Base-by-base conservation (phyloP, 2,888 invertebrate species). In the Orthosia gracilis region DNA sequence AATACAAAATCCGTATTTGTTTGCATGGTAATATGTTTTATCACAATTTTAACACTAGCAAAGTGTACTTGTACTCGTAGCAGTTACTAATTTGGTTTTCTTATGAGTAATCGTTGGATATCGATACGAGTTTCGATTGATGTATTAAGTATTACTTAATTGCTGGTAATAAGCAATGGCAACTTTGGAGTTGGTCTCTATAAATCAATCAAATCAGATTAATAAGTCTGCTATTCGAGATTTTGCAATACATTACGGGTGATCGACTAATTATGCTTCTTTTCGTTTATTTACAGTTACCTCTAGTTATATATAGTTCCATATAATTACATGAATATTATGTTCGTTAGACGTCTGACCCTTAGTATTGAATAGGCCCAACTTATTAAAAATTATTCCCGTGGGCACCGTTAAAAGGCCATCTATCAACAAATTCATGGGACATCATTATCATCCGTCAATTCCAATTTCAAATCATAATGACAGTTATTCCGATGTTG, bases 401-500 rank as follows among this genome's bases (percentile, higher is more conserved):
- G 49, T 21, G 15, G n/a, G 40, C 21, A 45, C 55, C 12, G 75
- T 13, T 74, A 64, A 26, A 69, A 62, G 57, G 26, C 50, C 23
- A 76, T 76, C 15, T 69, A 62, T 62, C 50, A 23, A 79, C 17
- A 74, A 71, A 55, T 55, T 58, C 52, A 65, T 52, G 54, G 64
- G 54, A 69, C 68, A 61, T 58, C 64, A 57, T 68, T 76, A 65
- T 66, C 54, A 58, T 69, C 76, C 31, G 72, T 82, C 70, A 71
- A 69, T 84, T 63, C 67, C 50, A 66, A 59, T 71, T 73, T 74
- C 50, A 73, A 79, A 75, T 84, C 59, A 75, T 67, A 74, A 74
- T 82, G 75, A 84, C 74, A 73, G 67, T 70, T 75, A 67, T 59
- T 62, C 62, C 70, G 52, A 73, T 80, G 76, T 80, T 86, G 68